Evolutionary conservation across 2,888 invertebrate species (phyloP).

Genomic region (Andrena haemorrhoa): DNA sequence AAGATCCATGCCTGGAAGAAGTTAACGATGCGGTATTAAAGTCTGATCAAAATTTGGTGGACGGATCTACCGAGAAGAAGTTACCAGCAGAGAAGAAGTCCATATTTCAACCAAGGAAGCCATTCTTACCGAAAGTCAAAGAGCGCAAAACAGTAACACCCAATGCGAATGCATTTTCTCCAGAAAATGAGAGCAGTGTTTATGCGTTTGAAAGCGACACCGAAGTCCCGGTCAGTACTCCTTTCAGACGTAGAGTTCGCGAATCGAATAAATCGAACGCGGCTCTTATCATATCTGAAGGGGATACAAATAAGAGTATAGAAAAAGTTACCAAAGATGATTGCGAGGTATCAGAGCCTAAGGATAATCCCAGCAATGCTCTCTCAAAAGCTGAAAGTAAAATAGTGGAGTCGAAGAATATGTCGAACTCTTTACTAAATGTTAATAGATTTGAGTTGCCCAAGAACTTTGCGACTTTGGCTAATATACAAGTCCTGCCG

Average conservation of each 20-base stretch:
- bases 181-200: constrained; percentile 89
- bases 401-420: constrained; percentile 38
- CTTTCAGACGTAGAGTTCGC: constrained; percentile 85
- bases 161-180: constrained; percentile 88
- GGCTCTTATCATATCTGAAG: constrained; percentile 16
- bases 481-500: constrained; percentile 81
- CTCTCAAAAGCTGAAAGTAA: constrained; percentile 58
- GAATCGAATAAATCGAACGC: constrained; percentile 67
- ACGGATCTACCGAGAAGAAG: constrained; percentile 76
- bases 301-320: constrained; percentile 33
- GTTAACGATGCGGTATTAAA: constrained; percentile 76
- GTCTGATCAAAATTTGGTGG: constrained; percentile 75
- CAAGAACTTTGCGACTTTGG: constrained; percentile 79
- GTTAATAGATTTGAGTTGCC: constrained; percentile 78
- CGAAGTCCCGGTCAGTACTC: constrained; percentile 87
- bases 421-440: constrained; percentile 32
- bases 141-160: constrained; percentile 84
- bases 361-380: constrained; percentile 15
- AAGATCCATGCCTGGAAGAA: constrained; percentile 68
- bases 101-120: constrained; percentile 85
- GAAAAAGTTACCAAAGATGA: constrained; percentile 31
- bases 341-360: constrained; percentile 31
- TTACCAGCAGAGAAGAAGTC: constrained; percentile 74
- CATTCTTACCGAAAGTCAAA: constrained; percentile 87
- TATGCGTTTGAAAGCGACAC: constrained; percentile 90